Percentiles rank a stretch among this genome's conserved stretches.
phyloP scores from a whole-genome alignment of 2,113 vertebrate species.

The Aepyceros melampus region DNA sequence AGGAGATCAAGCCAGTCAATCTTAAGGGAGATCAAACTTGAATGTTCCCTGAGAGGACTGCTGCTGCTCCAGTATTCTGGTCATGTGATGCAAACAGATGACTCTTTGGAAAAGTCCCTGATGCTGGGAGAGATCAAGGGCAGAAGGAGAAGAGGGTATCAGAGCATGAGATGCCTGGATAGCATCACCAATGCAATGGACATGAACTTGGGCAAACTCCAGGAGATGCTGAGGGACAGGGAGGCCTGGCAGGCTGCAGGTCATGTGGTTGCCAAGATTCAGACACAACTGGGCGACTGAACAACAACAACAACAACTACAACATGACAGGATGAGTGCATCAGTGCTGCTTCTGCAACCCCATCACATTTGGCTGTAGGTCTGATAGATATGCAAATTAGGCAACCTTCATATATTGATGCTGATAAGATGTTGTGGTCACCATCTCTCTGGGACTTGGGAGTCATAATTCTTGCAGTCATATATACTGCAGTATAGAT shows the following conservation, averaged over 20 bases:
- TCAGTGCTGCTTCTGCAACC: not conserved
- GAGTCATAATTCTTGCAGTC: not conserved
- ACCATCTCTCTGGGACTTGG: not conserved
- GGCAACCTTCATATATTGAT: not conserved
- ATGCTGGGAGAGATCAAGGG: not conserved
- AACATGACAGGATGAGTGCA: not conserved
- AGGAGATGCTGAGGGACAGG: not conserved
- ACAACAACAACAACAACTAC: not conserved
- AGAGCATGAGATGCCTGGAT: not conserved
- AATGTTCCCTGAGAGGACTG: not conserved
- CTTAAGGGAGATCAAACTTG: not conserved
- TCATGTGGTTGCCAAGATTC: not conserved
- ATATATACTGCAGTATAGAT: not conserved
- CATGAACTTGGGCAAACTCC: not conserved
- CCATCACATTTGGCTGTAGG: not conserved
- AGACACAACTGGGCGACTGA: not conserved
- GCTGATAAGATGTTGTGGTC: not conserved
- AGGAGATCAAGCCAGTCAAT: not conserved
- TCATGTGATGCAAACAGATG: not conserved
- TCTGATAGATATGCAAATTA: not conserved
- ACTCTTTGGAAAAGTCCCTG: not conserved
- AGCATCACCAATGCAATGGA: not conserved
- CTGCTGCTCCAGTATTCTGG: not conserved
- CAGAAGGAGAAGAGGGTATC: not conserved
- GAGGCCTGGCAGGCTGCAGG: not conserved